These are phyloP conservation scores for Microdon myrmicae DNA, from an alignment of 2,888 invertebrate species.

Conservation along the genomic window DNA sequence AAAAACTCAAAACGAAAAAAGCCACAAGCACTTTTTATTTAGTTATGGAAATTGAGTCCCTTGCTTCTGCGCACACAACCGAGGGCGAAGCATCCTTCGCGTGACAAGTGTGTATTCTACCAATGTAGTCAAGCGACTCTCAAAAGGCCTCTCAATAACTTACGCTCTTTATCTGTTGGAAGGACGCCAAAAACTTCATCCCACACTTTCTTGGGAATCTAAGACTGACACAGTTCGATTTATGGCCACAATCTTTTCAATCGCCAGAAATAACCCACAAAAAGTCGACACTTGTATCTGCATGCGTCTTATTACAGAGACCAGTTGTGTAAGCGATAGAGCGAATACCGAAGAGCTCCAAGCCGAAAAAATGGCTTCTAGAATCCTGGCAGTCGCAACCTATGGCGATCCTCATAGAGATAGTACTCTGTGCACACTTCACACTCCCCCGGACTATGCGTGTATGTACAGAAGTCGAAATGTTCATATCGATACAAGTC, in stretches of 20 bases:
- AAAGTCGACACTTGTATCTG: constrained; percentile 6
- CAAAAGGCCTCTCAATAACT: constrained; percentile 43
- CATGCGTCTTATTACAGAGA: too few relatives aligned
- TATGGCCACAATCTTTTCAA: constrained; percentile 30
- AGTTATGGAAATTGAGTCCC: too few relatives aligned
- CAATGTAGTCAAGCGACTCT: background rate
- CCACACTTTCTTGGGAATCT: constrained; percentile 31
- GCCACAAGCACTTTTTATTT: too few relatives aligned
- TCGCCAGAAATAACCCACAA: constrained; percentile 17
- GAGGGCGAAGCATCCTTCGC: constrained; percentile 15
- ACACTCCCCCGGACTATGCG: too few relatives aligned
- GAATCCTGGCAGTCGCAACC: constrained; percentile 48
- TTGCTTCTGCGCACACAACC: too few relatives aligned
- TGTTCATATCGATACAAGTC: constrained; percentile 39
- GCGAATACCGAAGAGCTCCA: too few relatives aligned
- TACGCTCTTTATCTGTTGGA: constrained; percentile 42
- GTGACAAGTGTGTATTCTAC: constrained; percentile 8
- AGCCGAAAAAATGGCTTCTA: too few relatives aligned
- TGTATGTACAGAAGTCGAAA: constrained; percentile 44
- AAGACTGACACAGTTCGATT: constrained; percentile 31
- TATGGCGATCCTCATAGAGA: constrained; percentile 40
- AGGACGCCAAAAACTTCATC: constrained; percentile 35
- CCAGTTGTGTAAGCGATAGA: too few relatives aligned
- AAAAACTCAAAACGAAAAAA: too few relatives aligned
- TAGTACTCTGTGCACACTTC: constrained; percentile 5